Evolutionary conservation across 2,113 vertebrate species (phyloP), one percentile per base, ranked within the genome.

Genomic region (Python bivittatus): DNA sequence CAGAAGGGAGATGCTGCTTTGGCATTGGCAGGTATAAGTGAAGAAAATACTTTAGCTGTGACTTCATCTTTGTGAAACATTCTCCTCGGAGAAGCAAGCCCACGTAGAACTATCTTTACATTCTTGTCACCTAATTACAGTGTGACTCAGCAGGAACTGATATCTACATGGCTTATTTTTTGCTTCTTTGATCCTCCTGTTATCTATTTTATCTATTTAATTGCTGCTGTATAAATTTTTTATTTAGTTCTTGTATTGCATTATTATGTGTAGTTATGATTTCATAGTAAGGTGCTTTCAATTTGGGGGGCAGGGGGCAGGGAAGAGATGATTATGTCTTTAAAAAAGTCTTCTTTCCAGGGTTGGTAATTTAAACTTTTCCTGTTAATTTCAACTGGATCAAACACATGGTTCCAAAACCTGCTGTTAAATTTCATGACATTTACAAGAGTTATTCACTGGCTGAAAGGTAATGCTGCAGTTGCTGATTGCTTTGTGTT

Each of bases 391-490:
- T 96, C 79, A 84, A 23, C 44, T 60, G 94, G 94, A 95, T 96
- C 92, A 95, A 96, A 89, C 44, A 83, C 93, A 96, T 93, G 94
- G 90, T 95, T 94, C 93, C 94, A 92, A 96, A 95, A 94, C 92
- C 94, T 95, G 93, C 96, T 93, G 95, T 95, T 95, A 94, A 84
- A 89, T 88, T 72, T 95, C 95, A 96, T 94, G 94, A n/a, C 88
- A 64, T 95, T 91, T 90, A 91, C 95, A 92, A 94, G 96, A 94
- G 94, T 88, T 93, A 94, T 96, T 95, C 93, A 95, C 94, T 94
- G 96, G 92, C 92, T 96, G 95, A 97, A 95, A 96, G 97, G 95
- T 95, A 88, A 96, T 95, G 95, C 93, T 96, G 96, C 93, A 96
- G 96, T 96, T 96, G 92, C 96, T 95, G 96, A 97, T 96, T 94